Evolutionary conservation across 2,113 vertebrate species (phyloP).

Genomic region (Vicugna pacos): DNA sequence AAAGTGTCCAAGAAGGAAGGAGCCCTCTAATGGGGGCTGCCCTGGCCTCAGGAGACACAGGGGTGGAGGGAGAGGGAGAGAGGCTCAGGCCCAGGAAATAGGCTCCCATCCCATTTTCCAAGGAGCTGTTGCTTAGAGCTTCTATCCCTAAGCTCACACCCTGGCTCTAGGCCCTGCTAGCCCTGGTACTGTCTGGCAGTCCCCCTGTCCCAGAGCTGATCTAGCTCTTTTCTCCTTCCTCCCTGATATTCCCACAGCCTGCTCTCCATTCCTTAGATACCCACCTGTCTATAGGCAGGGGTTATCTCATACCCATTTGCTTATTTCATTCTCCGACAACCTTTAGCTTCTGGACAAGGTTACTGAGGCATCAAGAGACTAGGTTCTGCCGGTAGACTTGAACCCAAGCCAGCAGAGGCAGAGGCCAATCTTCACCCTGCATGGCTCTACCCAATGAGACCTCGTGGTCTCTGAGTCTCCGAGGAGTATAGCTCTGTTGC

Average conservation of each 20-base stretch:
- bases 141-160: neutral
- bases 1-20: conserved; percentile 33
- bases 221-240: neutral
- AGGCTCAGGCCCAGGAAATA: conserved; percentile 26
- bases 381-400: neutral
- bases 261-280: neutral
- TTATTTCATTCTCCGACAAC: neutral
- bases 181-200: neutral
- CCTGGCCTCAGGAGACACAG: conserved; percentile 41
- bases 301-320: neutral
- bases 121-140: neutral
- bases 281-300: neutral
- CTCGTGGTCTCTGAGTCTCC: neutral
- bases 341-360: neutral
- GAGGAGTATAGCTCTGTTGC: neutral
- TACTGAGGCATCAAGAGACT: neutral
- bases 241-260: neutral
- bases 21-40: conserved; percentile 66
- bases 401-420: neutral
- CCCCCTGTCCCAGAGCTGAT: neutral
- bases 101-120: conserved; percentile 15
- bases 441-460: neutral
- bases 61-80: neutral
- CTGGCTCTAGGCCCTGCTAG: neutral
- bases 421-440: neutral